Conservation (phyloP, 2,113 vertebrate species). For the Trogon melanurus region DNA sequence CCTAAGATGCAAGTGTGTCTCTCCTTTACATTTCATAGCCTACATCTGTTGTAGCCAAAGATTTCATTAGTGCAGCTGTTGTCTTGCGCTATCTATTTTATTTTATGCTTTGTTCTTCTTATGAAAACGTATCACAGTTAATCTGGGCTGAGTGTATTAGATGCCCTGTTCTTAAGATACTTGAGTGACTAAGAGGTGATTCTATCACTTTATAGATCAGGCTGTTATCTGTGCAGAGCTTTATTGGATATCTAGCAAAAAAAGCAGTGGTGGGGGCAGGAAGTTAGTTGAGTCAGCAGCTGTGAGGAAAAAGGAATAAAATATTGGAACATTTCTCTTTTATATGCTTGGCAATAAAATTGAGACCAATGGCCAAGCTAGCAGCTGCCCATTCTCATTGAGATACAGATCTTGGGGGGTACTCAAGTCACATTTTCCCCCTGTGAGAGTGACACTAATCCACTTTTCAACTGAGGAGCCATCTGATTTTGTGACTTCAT, state of each 20-base stretch:
- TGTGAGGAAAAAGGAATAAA: constrained; percentile 33
- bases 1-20: constrained; percentile 16
- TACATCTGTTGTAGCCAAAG: constrained; percentile 55
- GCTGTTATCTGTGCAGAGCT: not conserved
- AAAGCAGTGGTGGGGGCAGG: not conserved
- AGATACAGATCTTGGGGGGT: not conserved
- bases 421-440: not conserved
- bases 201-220: constrained; percentile 24
- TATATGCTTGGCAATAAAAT: constrained; percentile 46
- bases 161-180: not conserved
- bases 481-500: not conserved
- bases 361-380: constrained; percentile 50
- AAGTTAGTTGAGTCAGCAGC: constrained; percentile 48
- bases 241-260: not conserved
- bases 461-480: not conserved
- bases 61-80: constrained; percentile 56
- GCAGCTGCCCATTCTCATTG: constrained; percentile 40
- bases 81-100: not conserved
- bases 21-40: constrained; percentile 22
- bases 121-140: not conserved
- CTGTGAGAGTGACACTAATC: not conserved
- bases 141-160: not conserved
- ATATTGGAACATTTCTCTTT: constrained; percentile 45
- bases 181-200: not conserved
- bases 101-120: constrained; percentile 7